Percentiles rank a stretch among this genome's conserved stretches.
Evolutionary conservation across 2,797 vertebrate genomes (phyloP).

Genomic region (Gymnocypris eckloni): DNA sequence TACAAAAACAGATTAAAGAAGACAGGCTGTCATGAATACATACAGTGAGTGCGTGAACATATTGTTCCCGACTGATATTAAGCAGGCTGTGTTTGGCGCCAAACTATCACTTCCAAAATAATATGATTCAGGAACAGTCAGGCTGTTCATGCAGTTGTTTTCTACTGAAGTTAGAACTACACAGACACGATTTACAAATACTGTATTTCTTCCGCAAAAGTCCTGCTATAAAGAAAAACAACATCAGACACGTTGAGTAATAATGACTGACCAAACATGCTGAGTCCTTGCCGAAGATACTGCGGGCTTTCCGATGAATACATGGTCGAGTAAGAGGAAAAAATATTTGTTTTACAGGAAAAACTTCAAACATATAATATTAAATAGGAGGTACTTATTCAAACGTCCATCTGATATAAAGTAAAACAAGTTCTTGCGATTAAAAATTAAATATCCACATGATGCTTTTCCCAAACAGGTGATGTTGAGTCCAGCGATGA

Average conservation of each 20-base stretch:
- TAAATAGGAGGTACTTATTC: constrained; percentile 44
- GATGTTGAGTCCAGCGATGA: constrained; percentile 67
- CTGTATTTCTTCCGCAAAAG: background rate
- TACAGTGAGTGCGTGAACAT: background rate
- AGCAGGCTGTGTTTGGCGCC: background rate
- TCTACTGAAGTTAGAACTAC: background rate
- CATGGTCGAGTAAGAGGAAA: constrained; percentile 71
- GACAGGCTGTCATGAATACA: background rate
- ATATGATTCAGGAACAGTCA: background rate
- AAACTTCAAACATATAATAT: constrained; percentile 61
- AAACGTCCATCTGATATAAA: constrained; percentile 58
- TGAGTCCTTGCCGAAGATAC: constrained; percentile 84
- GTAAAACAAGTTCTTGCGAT: constrained; percentile 57
- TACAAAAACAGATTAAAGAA: background rate
- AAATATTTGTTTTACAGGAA: constrained; percentile 52
- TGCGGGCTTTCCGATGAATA: constrained; percentile 85
- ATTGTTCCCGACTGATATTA: background rate
- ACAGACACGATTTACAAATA: background rate
- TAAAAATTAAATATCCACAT: constrained; percentile 67
- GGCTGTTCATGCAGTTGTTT: background rate
- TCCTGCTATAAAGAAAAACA: background rate
- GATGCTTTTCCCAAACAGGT: constrained; percentile 62
- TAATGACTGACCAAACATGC: constrained; percentile 84
- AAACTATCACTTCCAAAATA: background rate
- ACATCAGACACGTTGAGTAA: constrained; percentile 16